Conservation (phyloP, 2,113 vertebrate species). For the Phyllostomus hastatus region DNA sequence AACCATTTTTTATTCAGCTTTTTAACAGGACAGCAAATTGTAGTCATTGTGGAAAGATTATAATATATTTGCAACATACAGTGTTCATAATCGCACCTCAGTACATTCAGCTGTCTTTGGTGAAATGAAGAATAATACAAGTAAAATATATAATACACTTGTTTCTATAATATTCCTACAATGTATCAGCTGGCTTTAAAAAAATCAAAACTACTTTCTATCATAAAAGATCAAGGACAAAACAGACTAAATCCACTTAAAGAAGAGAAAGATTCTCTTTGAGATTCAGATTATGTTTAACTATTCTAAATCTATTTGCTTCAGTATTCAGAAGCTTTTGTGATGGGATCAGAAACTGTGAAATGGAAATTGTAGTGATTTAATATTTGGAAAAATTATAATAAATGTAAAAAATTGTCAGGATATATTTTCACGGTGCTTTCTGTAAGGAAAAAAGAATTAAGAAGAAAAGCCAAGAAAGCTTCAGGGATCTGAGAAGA, state of each 20-base stretch:
- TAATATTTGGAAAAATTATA: constrained; percentile 78
- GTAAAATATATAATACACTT: not conserved
- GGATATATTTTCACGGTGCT: constrained; percentile 69
- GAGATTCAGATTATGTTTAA: constrained; percentile 61
- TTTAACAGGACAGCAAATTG: not conserved
- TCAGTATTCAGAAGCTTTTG: constrained; percentile 68
- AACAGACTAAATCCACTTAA: constrained; percentile 49
- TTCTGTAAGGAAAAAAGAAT: constrained; percentile 78
- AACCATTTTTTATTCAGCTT: not conserved
- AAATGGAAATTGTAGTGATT: constrained; percentile 78
- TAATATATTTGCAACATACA: not conserved
- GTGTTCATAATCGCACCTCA: not conserved
- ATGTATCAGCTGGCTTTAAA: not conserved
- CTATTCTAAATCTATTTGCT: constrained; percentile 74
- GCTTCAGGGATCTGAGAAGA: constrained; percentile 83
- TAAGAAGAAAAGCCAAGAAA: constrained; percentile 80
- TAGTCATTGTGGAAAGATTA: not conserved
- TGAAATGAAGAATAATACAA: not conserved
- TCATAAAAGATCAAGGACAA: constrained; percentile 23
- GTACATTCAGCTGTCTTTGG: not conserved
- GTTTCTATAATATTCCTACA: not conserved
- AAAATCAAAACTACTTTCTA: constrained; percentile 22
- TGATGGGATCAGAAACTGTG: constrained; percentile 75
- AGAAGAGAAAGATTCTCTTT: constrained; percentile 38
- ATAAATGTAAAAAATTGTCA: constrained; percentile 69